These are phyloP conservation scores for Epiblema foenella DNA, from an alignment of 2,888 invertebrate species.

Conservation along the genomic window DNA sequence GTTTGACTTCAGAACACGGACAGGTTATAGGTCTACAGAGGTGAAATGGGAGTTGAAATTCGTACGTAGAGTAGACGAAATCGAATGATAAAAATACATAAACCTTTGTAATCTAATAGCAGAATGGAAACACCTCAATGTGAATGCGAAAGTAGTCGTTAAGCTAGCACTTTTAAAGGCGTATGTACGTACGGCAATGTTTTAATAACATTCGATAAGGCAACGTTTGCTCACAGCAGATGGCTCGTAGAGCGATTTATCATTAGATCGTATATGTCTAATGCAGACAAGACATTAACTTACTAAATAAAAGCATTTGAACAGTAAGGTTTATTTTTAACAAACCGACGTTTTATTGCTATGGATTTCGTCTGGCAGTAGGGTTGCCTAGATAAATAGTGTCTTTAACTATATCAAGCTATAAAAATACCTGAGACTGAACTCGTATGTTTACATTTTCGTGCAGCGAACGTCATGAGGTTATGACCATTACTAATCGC, in stretches of 20 bases:
- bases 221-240: constrained; percentile 12
- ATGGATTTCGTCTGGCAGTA: constrained; percentile 29
- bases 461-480: neutral
- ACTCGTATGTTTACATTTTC: neutral
- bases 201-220: constrained; percentile 21
- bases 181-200: neutral
- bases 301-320: constrained; percentile 35
- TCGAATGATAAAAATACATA: neutral
- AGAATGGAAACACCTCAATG: neutral
- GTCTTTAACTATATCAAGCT: constrained; percentile 5
- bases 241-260: constrained; percentile 24
- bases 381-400: constrained; percentile 23
- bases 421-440: constrained; percentile 1
- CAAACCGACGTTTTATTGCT: constrained; percentile 33
- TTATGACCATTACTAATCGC: neutral
- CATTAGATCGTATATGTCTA: constrained; percentile 29
- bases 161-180: neutral
- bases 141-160: neutral
- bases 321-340: constrained; percentile 42
- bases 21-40: no score
- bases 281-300: constrained; percentile 40
- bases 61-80: neutral
- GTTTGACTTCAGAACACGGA: no score
- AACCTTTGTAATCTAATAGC: neutral
- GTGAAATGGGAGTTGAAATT: neutral